Percentiles rank a stretch among this genome's conserved stretches.
These are phyloP conservation scores for Drosophila antonietae DNA, from an alignment of 2,888 invertebrate species.

Conservation along the genomic window DNA sequence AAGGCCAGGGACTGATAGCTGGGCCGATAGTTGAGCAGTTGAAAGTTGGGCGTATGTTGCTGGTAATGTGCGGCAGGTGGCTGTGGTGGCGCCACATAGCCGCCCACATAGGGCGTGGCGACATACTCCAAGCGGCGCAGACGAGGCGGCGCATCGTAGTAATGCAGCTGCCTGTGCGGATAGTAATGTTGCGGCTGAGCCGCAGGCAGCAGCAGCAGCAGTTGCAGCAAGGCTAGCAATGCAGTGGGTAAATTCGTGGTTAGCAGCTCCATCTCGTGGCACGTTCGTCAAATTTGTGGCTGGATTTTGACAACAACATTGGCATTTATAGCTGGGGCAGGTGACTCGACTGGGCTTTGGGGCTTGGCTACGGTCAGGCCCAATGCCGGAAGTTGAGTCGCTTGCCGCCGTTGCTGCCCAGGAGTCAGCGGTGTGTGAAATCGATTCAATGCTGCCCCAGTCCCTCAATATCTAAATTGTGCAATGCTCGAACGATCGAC, in stretches of 20 bases:
- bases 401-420: constrained; percentile 35
- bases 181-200: constrained; percentile 44
- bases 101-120: constrained; percentile 26
- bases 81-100: constrained; percentile 30
- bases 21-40: constrained; percentile 61
- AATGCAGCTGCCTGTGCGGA: constrained; percentile 43
- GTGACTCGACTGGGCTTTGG: constrained; percentile 15
- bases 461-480: constrained; percentile 51
- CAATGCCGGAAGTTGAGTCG: constrained; percentile 62
- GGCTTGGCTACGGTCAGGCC: constrained; percentile 55
- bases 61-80: constrained; percentile 55
- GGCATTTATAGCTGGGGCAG: constrained; percentile 65
- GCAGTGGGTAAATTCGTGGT: constrained; percentile 21
- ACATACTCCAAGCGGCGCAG: constrained; percentile 60
- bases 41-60: constrained; percentile 69
- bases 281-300: constrained; percentile 74
- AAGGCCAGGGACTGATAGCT: constrained; percentile 57
- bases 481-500: constrained; percentile 60
- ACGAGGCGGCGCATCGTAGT: constrained; percentile 52
- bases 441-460: constrained; percentile 59
- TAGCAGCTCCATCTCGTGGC: constrained; percentile 61
- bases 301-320: constrained; percentile 73
- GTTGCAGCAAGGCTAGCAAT: constrained; percentile 11
- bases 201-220: constrained; percentile 24
- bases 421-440: constrained; percentile 76